A percentile compares a stretch with the other conserved stretches of the same genome.
phyloP scores from a whole-genome alignment of 2,797 vertebrate genomes.

The Oophaga sylvatica region DNA sequence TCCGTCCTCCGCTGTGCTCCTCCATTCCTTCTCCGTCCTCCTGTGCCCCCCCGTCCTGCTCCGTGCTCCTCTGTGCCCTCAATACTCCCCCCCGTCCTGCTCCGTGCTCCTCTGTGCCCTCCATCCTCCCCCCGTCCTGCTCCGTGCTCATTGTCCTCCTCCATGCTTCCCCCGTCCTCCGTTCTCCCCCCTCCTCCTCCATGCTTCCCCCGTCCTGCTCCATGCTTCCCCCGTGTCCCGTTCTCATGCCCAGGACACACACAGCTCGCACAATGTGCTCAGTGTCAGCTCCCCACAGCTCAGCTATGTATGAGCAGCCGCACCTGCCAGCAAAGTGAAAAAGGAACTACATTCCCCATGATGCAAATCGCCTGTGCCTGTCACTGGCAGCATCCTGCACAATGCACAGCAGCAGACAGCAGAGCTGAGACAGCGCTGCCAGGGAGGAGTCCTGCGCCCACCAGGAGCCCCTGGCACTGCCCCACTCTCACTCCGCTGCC shows the following conservation, averaged over 20 bases:
- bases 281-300: background rate
- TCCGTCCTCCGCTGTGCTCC: too few relatives aligned
- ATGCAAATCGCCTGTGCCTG: slow-evolving; percentile 62
- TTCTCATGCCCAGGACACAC: background rate
- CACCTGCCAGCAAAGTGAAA: slow-evolving; percentile 22
- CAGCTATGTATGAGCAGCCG: slow-evolving; percentile 21
- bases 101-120: too few relatives aligned
- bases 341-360: slow-evolving; percentile 70
- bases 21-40: too few relatives aligned
- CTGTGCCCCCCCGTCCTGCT: too few relatives aligned
- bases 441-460: slow-evolving; percentile 62
- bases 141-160: too few relatives aligned
- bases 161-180: too few relatives aligned
- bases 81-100: too few relatives aligned
- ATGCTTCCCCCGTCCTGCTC: too few relatives aligned
- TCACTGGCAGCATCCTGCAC: slow-evolving; percentile 48
- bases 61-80: too few relatives aligned
- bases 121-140: too few relatives aligned
- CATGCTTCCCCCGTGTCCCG: too few relatives aligned
- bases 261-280: background rate
- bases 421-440: slow-evolving; percentile 53
- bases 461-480: slow-evolving; percentile 60
- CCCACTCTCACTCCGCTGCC: background rate
- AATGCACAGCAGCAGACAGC: slow-evolving; percentile 52
- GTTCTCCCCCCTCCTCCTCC: too few relatives aligned